Conservation (phyloP, 2,797 vertebrate genomes). For the Salmo trutta region DNA sequence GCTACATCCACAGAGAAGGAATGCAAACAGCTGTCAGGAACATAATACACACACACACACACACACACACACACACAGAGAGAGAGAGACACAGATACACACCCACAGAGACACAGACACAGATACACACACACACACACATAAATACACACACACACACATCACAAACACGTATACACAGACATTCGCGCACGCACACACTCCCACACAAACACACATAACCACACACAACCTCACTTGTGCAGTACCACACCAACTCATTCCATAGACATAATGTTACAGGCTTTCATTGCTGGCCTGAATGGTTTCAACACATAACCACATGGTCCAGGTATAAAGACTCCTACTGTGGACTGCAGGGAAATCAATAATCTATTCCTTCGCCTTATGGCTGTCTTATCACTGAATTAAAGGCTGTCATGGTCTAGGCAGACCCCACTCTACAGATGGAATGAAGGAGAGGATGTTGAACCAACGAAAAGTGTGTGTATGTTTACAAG, state of each 20-base stretch:
- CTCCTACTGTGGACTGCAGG: slow-evolving; percentile 40
- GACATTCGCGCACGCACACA: too few species aligned
- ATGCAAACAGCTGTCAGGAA: slow-evolving; percentile 60
- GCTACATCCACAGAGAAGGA: slow-evolving; percentile 52
- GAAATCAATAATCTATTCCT: slow-evolving; percentile 61
- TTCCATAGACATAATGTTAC: background rate
- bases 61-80: too few species aligned
- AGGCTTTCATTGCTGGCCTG: background rate
- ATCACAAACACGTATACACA: too few species aligned
- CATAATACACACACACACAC: background rate
- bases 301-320: slow-evolving; percentile 39
- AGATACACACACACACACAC: rapidly evolving
- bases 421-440: slow-evolving; percentile 16
- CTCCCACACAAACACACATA: too few species aligned
- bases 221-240: too few species aligned
- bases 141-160: too few species aligned
- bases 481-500: background rate
- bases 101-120: too few species aligned
- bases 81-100: too few species aligned
- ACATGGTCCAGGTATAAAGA: slow-evolving; percentile 35
- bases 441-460: background rate
- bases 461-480: background rate
- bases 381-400: slow-evolving; percentile 57
- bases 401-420: slow-evolving; percentile 51
- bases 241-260: slow-evolving; percentile 8